These are phyloP conservation scores for Drosophila lacertosa DNA, from an alignment of 1,140 invertebrate species.

Conservation along the genomic window DNA sequence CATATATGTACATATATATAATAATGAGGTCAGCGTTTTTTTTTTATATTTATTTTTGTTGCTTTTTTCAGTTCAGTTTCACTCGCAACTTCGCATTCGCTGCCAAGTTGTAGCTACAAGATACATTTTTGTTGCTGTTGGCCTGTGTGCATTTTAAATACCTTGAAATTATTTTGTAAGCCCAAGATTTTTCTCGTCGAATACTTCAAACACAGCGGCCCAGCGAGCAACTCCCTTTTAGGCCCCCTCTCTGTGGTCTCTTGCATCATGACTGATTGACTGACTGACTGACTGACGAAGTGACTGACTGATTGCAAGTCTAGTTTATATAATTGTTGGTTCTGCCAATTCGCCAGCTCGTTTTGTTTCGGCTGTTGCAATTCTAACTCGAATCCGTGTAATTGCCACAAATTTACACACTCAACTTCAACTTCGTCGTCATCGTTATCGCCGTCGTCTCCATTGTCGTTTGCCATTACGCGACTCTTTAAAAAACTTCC, in stretches of 20 bases:
- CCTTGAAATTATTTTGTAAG: conserved; percentile 73
- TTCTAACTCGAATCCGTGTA: conserved; percentile 53
- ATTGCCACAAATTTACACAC: conserved; percentile 62
- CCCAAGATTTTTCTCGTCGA: conserved; percentile 72
- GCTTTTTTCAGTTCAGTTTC: conserved; percentile 65
- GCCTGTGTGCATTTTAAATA: conserved; percentile 77
- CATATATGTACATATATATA: conserved; percentile 57
- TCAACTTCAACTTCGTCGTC: conserved; percentile 39
- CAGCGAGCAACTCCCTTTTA: conserved; percentile 8
- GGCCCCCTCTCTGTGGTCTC: conserved; percentile 8
- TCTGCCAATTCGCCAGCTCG: conserved; percentile 48
- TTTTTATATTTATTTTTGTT: conserved; percentile 49
- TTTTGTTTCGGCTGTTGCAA: conserved; percentile 39
- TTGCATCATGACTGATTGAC: conserved; percentile 42
- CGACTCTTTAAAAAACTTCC: conserved; percentile 14
- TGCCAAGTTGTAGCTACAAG: conserved; percentile 70
- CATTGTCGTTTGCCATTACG: conserved; percentile 65
- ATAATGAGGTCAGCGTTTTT: conserved; percentile 79
- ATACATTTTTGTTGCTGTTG: conserved; percentile 62
- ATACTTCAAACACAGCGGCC: conserved; percentile 50
- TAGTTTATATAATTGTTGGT: conserved; percentile 78
- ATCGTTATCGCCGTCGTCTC: conserved; percentile 33
- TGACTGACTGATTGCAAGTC: conserved; percentile 57
- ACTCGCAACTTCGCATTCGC: conserved; percentile 57
- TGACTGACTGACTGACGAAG: conserved; percentile 28